A percentile compares a stretch with the other conserved stretches of the same genome.
phyloP scores from a whole-genome alignment of 2,888 invertebrate species.

The Volucella inflata region DNA sequence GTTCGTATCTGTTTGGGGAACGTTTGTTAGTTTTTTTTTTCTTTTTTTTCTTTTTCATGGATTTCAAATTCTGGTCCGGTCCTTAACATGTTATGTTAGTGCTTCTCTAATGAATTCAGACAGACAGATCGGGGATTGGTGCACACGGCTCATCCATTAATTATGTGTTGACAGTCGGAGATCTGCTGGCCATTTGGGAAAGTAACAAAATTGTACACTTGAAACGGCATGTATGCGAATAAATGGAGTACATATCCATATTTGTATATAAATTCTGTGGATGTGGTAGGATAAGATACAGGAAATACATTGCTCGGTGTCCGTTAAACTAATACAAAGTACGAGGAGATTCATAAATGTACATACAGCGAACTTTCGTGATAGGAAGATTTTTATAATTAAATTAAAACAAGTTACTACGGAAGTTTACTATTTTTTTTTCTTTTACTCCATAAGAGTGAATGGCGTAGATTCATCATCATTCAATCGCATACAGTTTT shows the following conservation, averaged over 20 bases:
- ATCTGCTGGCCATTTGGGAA: conserved; percentile 73
- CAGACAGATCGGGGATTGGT: conserved; percentile 74
- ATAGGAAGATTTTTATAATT: too few species aligned
- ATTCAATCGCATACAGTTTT: too few species aligned
- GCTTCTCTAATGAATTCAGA: conserved; percentile 74
- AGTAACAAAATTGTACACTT: conserved; percentile 57
- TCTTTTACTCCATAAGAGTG: too few species aligned
- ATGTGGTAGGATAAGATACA: conserved; percentile 1
- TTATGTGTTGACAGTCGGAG: conserved; percentile 76
- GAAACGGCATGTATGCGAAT: conserved; percentile 8
- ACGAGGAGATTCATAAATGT: not conserved
- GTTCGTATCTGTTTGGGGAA: conserved; percentile 4
- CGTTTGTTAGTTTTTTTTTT: too few species aligned
- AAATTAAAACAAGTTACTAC: too few species aligned
- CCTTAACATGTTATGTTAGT: conserved; percentile 70
- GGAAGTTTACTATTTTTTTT: too few species aligned
- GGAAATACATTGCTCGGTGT: not conserved
- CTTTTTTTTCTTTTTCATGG: conserved; percentile 23
- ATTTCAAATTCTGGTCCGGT: conserved; percentile 62
- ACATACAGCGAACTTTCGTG: too few species aligned
- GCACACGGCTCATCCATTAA: conserved; percentile 76
- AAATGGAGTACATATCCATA: not conserved
- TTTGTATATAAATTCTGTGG: not conserved
- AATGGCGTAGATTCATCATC: too few species aligned
- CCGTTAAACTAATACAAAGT: not conserved